These are phyloP conservation scores for Drosophila cognata DNA, from an alignment of 2,888 invertebrate species.

Conservation along the genomic window DNA sequence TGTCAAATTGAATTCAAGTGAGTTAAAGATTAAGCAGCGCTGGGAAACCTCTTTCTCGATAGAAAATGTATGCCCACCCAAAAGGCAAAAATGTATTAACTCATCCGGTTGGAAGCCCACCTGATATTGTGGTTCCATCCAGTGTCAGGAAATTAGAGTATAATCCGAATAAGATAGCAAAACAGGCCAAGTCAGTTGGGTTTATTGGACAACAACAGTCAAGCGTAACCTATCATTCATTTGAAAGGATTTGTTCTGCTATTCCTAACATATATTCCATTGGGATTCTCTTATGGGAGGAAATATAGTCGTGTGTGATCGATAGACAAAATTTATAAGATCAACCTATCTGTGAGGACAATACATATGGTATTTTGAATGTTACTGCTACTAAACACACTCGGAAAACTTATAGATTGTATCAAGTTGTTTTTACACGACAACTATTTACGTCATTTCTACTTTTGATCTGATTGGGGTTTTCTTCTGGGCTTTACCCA, in stretches of 20 bases:
- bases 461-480: background rate
- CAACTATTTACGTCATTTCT: background rate
- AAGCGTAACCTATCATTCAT: background rate
- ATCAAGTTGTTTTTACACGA: background rate
- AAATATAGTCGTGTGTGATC: background rate
- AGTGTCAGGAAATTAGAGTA: background rate
- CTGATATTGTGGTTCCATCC: background rate
- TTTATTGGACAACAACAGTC: background rate
- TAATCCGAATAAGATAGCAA: background rate
- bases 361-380: background rate
- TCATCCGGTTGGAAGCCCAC: background rate
- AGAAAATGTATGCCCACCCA: background rate
- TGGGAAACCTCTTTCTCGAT: too few species aligned
- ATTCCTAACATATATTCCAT: background rate
- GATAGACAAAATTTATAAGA: background rate
- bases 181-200: background rate
- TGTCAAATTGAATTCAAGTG: too few species aligned
- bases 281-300: background rate
- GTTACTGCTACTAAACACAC: background rate
- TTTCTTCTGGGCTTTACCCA: background rate
- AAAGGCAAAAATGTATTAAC: background rate
- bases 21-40: too few species aligned
- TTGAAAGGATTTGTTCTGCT: background rate
- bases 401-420: background rate
- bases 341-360: background rate